Evolutionary conservation across 37 sponge, comb jelly and placozoan species (phyloP).

Genomic region (Bolinopsis microptera): DNA sequence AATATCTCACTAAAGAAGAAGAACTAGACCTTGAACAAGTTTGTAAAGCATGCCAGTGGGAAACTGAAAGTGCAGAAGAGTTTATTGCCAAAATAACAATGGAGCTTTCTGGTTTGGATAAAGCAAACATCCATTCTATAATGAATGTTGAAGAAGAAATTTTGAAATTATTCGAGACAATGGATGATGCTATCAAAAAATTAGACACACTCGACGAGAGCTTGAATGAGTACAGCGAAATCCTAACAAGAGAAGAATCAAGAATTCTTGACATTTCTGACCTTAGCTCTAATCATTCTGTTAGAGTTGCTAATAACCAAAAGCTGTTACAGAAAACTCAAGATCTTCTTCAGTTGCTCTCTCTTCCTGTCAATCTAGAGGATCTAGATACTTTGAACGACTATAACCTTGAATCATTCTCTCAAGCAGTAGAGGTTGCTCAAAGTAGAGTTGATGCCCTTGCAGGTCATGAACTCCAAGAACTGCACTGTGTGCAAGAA

Average conservation of each 20-base stretch:
- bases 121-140: slow-evolving; percentile 59
- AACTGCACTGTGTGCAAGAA: slow-evolving; percentile 37
- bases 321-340: slow-evolving; percentile 12
- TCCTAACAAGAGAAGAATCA: slow-evolving; percentile 8
- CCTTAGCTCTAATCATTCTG: not conserved
- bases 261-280: slow-evolving; percentile 31
- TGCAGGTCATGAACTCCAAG: slow-evolving; percentile 3
- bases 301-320: slow-evolving; percentile 2
- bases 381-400: slow-evolving; percentile 28
- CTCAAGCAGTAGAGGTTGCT: not conserved
- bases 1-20: slow-evolving; percentile 41
- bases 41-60: slow-evolving; percentile 15
- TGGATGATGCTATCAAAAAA: slow-evolving; percentile 36
- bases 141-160: slow-evolving; percentile 63
- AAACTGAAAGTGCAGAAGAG: slow-evolving; percentile 47
- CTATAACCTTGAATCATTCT: slow-evolving; percentile 35
- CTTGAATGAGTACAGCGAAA: slow-evolving; percentile 20
- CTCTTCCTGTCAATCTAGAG: slow-evolving; percentile 4
- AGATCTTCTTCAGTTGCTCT: slow-evolving; percentile 9
- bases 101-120: slow-evolving; percentile 58
- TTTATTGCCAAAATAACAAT: slow-evolving; percentile 30
- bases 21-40: slow-evolving; percentile 39
- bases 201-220: not conserved
- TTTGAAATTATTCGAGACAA: slow-evolving; percentile 15
- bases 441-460: not conserved